Conservation (phyloP, 2,113 vertebrate species). For the Notechis scutatus region DNA sequence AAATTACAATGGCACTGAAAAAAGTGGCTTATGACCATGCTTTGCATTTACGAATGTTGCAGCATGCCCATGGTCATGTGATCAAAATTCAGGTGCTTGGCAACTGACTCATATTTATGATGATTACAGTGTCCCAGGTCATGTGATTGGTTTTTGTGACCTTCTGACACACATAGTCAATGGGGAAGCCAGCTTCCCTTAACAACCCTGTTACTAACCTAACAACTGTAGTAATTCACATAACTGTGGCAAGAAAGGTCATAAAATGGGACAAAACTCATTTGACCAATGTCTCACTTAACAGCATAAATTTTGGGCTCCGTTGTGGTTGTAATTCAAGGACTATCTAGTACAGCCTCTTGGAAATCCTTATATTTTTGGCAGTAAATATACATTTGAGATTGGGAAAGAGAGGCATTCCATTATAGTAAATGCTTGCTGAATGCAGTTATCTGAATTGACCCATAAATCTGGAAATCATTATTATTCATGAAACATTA, state of each 20-base stretch:
- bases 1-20: neutral
- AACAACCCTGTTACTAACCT: no score
- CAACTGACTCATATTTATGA: neutral
- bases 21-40: neutral
- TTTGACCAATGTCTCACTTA: neutral
- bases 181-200: no score
- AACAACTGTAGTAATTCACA: no score
- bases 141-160: neutral
- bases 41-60: neutral
- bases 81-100: neutral
- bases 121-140: neutral
- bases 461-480: neutral
- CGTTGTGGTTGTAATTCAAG: neutral
- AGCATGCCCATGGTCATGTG: neutral
- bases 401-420: neutral
- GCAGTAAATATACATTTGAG: neutral
- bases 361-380: neutral
- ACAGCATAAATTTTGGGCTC: neutral
- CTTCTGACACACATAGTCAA: neutral
- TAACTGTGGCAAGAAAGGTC: no score
- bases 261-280: no score
- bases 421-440: neutral
- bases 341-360: neutral
- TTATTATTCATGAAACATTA: neutral
- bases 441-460: neutral